Base-by-base conservation (phyloP, 2,888 invertebrate genomes). In the Tromatobia lineatoria region DNA sequence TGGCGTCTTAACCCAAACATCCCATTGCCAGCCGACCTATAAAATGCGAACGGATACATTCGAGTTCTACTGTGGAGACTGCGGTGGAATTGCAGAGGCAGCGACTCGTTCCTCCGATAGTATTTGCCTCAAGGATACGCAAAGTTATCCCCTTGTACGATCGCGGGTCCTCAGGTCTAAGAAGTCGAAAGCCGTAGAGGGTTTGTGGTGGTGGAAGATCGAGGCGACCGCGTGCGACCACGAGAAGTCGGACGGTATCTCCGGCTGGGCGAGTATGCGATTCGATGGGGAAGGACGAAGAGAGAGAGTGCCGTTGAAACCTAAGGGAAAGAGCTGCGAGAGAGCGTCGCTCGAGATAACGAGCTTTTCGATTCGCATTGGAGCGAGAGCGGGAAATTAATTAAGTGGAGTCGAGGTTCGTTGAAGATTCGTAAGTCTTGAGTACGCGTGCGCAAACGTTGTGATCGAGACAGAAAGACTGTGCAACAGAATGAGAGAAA, bases 311-410 rank as follows among this genome's bases (percentile, higher is more conserved):
- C 82, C 84, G 86, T 23, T 23, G 69, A 57, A 45, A 42, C 71
- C 25, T 7, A 59, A 57, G 42, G 42, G 42, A 54, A 42, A 42
- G 71, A 23, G 57, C 87, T 87, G 88, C 88, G 88, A 90, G 89
- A 89, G 89, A 89, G 89, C 69, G 66, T 76, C 76, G 52, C 71
- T 89, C 88, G 88, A 89, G 89, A 89, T 89, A 89, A 90, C 89
- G 89, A 91, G 89, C 89, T 91, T 90, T 90, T 90, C 90, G 90
- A 89, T 89, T 88, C 87, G 88, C 88, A 83, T 86, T 86, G 85
- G 88, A 86, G 87, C 89, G 88, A 89, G 77, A 90, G 90, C 88
- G 91, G 90, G 91, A 92, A 92, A 92, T 91, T 91, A 92, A 92
- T 91, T 90, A 91, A 91, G 90, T 88, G 88, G 77, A 90, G 89